Base-by-base conservation (phyloP, 2,797 vertebrate genomes). In the Sibirionetta formosa region DNA sequence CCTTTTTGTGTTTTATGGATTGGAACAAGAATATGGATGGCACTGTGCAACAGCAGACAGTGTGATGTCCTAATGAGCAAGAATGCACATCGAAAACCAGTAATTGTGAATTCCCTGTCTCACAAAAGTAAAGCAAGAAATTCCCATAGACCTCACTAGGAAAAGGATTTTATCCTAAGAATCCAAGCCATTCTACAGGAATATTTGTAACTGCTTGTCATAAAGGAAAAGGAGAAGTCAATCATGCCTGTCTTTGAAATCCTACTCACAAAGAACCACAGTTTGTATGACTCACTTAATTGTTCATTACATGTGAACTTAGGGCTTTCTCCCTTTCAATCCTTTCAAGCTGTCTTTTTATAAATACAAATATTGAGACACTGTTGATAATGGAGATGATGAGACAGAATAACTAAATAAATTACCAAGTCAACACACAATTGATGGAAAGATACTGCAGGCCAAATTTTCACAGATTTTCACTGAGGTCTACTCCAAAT, bases 341-440 rank as follows among this genome's bases (percentile, higher is more conserved):
- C 82, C 87, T 97, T 97, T 93, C 96, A 98, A 95, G 92, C 63
- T 97, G 64, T 87, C 96, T 94, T 95, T 96, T 96, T 92, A 97
- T 91, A 98, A 98, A 98, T 96, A 98, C 95, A 97, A 98, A 98
- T 98, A 98, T 98, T 98, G 95, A 97, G 97, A 98, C 97, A 98
- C 60, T 95, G 64, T 75, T 97, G 97, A 98, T 97, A 96, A 97
- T 77, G 93, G 90, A 96, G 85, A 96, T 72, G 76, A 89, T 96
- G 95, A 93, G 65, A 96, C 69, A 96, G 88, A 96, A 97, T 87
- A 96, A 92, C 94, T 90, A 96, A 97, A 97, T 87, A 96, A 96
- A 95, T 94, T 91, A 93, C 93, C 96, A 93, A 96, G 88, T 95
- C 95, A 97, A 97, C 87, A 96, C 61, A 92, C 86, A 97, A 95